Base-by-base conservation (phyloP, 2,113 vertebrate genomes). In the Eidolon helvum region DNA sequence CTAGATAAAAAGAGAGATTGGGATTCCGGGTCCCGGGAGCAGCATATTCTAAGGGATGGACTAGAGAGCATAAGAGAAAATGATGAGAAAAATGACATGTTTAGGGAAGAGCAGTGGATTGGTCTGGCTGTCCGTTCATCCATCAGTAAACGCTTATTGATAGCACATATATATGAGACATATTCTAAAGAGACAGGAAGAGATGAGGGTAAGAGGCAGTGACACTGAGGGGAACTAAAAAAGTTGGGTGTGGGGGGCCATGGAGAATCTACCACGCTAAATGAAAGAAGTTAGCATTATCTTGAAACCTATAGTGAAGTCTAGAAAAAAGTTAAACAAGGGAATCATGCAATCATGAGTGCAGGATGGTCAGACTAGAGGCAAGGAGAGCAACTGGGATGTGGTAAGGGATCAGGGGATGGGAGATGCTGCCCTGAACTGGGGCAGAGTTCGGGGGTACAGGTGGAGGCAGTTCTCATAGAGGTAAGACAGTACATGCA, bases 401-500 rank as follows among this genome's bases (percentile, higher is more conserved):
- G 22, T 57, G 14, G 12, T 0, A 0, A 26, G 3, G 26, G 26
- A 35, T 18, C 40, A 28, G 38, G 45, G 35, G 26, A 68, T 33
- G 43, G 40, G 45, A 63, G 35, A 21, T 1, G 6, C 16, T 30
- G 24, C 45, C 35, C 40, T 89, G 33, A n/a, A 1, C 11, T 57
- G 12, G 40, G 48, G 11, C 22, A 30, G 53, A 5, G 4, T 4
- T 89, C 35, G 18, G 40, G 30, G 5, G 7, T 66, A 9, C 7
- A 8, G 4, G 35, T n/a, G 19, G 21, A 59, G 5, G 33, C 33
- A 33, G n/a, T n/a, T 40, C 38, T 14, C n/a, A 53, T 16, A 14
- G 24, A 66, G 10, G 19, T 7, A 10, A 86, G 16, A 24, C 0
- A 2, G 40, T 14, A 61, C 38, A 19, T 28, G 26, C 7, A 2